phyloP scores from a whole-genome alignment of 2,113 vertebrate genomes.

The Amazona vittata region DNA sequence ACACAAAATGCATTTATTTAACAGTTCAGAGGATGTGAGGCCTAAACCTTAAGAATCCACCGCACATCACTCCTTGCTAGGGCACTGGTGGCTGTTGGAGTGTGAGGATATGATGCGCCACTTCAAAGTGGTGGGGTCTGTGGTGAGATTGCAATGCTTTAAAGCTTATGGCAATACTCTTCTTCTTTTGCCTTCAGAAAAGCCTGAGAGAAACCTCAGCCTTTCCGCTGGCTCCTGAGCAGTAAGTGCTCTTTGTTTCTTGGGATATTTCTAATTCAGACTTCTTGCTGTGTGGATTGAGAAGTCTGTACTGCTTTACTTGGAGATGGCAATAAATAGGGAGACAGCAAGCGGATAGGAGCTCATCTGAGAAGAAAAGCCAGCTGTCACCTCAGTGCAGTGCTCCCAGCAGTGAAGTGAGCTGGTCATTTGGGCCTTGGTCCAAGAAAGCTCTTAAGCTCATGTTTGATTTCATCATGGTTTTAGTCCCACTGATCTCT shows the following conservation, averaged over 20 bases:
- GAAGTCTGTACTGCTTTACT: neutral
- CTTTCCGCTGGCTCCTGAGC: neutral
- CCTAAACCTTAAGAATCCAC: neutral
- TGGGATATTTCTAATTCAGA: neutral
- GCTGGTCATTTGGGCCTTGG: neutral
- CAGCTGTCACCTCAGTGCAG: neutral
- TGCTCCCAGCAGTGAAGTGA: neutral
- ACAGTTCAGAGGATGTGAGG: neutral
- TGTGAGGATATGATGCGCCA: neutral
- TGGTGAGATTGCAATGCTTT: neutral
- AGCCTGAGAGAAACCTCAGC: neutral
- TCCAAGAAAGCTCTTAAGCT: conserved; percentile 51
- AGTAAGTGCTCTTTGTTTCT: conserved; percentile 34
- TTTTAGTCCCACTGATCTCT: conserved; percentile 4
- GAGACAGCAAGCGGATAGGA: neutral
- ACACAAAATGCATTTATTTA: neutral
- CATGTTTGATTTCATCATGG: neutral
- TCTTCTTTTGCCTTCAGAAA: conserved; percentile 36
- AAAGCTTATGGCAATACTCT: neutral
- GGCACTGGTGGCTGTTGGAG: neutral
- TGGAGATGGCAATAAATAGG: neutral
- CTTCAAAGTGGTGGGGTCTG: too few species aligned
- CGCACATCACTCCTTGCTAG: neutral
- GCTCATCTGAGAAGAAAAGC: neutral
- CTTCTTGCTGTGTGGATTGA: neutral